Evolutionary conservation across 2,888 invertebrate genomes (phyloP).

Genomic region (Pristionchus entomophagus): DNA sequence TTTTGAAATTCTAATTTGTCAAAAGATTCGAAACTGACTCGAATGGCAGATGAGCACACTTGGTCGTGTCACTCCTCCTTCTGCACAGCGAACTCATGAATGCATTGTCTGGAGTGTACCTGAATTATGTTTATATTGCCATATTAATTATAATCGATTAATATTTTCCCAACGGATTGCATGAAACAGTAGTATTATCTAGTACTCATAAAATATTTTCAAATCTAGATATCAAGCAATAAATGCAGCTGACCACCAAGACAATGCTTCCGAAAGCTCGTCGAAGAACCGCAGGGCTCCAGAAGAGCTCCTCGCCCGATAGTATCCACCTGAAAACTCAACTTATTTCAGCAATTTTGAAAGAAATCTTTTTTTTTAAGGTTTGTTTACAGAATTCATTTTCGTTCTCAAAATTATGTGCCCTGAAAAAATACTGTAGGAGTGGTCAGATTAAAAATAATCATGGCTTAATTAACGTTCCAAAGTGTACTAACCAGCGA

Average conservation of each 20-base stretch:
- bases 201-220: background rate
- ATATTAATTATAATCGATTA: no score
- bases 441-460: background rate
- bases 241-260: conserved; percentile 58
- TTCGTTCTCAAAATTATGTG: no score
- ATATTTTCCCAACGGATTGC: no score
- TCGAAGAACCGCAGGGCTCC: conserved; percentile 63
- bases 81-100: conserved; percentile 73
- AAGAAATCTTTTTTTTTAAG: no score
- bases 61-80: conserved; percentile 49
- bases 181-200: no score
- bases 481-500: conserved; percentile 60
- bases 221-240: no score
- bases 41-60: conserved; percentile 60
- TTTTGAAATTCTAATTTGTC: no score
- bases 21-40: conserved; percentile 39
- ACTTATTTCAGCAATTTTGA: no score
- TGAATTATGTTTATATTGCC: no score
- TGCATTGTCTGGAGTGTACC: conserved; percentile 72
- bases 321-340: conserved; percentile 70
- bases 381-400: no score
- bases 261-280: conserved; percentile 64
- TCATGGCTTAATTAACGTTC: background rate
- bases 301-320: conserved; percentile 60
- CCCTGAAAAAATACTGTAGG: no score